A percentile compares a stretch with the other conserved stretches of the same genome.
These are phyloP conservation scores for Zaprionus lineosus DNA, from an alignment of 2,888 invertebrate genomes.

Conservation along the genomic window DNA sequence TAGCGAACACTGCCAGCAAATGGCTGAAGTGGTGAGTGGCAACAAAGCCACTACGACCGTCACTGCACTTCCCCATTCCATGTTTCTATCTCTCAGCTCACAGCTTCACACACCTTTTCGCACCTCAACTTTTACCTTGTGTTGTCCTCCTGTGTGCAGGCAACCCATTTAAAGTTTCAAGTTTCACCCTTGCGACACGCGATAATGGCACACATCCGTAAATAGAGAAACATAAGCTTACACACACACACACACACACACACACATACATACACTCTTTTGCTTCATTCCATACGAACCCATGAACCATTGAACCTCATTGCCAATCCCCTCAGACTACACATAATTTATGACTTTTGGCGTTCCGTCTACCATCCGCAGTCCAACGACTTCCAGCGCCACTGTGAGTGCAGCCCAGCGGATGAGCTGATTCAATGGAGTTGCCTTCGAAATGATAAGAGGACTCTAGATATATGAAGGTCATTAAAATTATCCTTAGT, in stretches of 20 bases:
- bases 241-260: not conserved
- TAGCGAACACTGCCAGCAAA: conserved; percentile 5
- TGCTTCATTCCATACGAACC: not conserved
- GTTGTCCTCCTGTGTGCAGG: not conserved
- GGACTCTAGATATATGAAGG: too few species aligned
- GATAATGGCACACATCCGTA: conserved; percentile 33
- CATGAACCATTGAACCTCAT: not conserved
- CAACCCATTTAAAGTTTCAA: conserved; percentile 35
- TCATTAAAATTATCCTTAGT: too few species aligned
- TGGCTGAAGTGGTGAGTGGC: not conserved
- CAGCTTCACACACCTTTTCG: not conserved
- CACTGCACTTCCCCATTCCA: not conserved
- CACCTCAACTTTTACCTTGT: not conserved
- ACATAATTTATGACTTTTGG: conserved; percentile 55
- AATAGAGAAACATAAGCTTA: not conserved
- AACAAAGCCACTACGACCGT: too few species aligned
- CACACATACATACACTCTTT: not conserved
- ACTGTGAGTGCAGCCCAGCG: not conserved
- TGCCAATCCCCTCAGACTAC: conserved; percentile 28
- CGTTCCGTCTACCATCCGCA: conserved; percentile 3
- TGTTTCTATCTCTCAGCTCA: too few species aligned
- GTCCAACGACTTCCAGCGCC: not conserved
- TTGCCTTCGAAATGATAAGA: not conserved
- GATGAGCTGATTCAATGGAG: conserved; percentile 10
- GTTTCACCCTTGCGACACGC: conserved; percentile 39